phyloP scores from a whole-genome alignment of 2,113 vertebrate species.

The Bufo bufo region DNA sequence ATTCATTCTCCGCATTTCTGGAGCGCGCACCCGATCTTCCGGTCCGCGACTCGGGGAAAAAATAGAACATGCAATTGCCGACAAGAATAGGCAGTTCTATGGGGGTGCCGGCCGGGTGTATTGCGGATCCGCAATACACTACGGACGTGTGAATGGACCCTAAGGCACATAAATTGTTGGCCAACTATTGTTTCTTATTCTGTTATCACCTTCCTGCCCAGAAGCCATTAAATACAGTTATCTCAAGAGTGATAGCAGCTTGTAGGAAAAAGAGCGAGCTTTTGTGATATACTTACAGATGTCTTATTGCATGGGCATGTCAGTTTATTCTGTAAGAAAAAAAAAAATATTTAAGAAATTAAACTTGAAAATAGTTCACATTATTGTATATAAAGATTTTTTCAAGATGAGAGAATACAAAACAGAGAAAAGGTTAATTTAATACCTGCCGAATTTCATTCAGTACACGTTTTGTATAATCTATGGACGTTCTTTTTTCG shows the following conservation, averaged over 20 bases:
- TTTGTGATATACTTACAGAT: conserved; percentile 6
- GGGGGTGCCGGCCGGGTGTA: too few relatives aligned
- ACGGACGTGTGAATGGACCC: background rate
- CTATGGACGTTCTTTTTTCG: fast-evolving
- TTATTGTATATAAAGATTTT: background rate
- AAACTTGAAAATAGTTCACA: background rate
- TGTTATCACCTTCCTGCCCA: background rate
- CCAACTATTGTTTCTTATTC: background rate
- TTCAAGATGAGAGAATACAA: background rate
- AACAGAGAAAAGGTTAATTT: background rate
- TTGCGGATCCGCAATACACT: too few relatives aligned
- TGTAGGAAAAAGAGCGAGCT: background rate
- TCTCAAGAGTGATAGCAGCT: background rate
- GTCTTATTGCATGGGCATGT: background rate
- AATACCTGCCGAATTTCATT: background rate
- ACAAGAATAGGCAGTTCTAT: too few relatives aligned
- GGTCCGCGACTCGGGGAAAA: too few relatives aligned
- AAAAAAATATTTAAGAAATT: background rate
- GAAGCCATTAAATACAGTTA: background rate
- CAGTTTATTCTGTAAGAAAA: background rate
- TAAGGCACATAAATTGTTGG: background rate
- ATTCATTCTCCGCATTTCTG: too few relatives aligned
- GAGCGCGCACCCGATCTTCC: too few relatives aligned
- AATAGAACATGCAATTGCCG: too few relatives aligned
- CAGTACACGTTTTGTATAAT: too few relatives aligned